phyloP scores from a whole-genome alignment of 2,888 invertebrate genomes.

The Meteorus cinctellus region DNA sequence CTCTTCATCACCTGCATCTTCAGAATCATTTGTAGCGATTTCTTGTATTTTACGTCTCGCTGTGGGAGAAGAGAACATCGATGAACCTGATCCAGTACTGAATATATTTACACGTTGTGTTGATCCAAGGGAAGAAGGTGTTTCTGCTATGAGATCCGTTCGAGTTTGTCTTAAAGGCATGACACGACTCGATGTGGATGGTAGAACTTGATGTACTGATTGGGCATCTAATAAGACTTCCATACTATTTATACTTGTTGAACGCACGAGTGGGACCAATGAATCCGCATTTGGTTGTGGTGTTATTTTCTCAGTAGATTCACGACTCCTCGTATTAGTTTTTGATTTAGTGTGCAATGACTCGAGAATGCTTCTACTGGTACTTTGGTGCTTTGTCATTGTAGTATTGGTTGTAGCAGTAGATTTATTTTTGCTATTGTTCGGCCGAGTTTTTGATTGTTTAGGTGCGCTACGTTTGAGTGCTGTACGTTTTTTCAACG shows the following conservation, averaged over 20 bases:
- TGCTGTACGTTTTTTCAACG: constrained; percentile 57
- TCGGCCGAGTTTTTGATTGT: constrained; percentile 30
- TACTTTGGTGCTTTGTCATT: constrained; percentile 13
- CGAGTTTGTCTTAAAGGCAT: background rate
- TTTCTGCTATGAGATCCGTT: constrained; percentile 21
- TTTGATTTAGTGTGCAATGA: background rate
- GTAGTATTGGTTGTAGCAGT: background rate
- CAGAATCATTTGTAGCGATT: constrained; percentile 24
- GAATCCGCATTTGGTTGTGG: constrained; percentile 18
- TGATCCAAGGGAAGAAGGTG: constrained; percentile 26
- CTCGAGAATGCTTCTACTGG: background rate
- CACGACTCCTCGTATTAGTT: background rate
- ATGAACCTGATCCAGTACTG: constrained; percentile 18
- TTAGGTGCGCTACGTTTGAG: constrained; percentile 55
- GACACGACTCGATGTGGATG: constrained; percentile 1
- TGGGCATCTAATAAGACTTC: background rate
- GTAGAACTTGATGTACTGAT: background rate
- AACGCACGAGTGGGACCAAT: background rate
- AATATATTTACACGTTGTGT: background rate
- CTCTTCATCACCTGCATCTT: constrained; percentile 69
- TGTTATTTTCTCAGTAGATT: constrained; percentile 22
- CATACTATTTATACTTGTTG: constrained; percentile 2
- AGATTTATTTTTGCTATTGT: constrained; percentile 18
- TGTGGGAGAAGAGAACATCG: constrained; percentile 47
- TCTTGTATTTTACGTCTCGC: constrained; percentile 34